Evolutionary conservation across 2,888 invertebrate species (phyloP).

Genomic region (Fragum sueziense): DNA sequence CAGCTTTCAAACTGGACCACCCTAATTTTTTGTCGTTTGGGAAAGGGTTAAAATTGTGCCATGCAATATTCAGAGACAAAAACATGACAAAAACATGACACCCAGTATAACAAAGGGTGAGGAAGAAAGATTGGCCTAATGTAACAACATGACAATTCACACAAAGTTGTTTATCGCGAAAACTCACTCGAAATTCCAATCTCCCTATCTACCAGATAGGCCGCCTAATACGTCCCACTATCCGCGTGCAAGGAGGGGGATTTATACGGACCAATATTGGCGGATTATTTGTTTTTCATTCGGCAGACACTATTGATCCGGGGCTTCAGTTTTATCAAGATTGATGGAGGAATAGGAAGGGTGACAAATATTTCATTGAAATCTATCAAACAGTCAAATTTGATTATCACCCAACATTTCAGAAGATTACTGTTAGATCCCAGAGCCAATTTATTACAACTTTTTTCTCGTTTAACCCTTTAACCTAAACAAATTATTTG

Average conservation of each 20-base stretch:
- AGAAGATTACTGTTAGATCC: conserved; percentile 13
- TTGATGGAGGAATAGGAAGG: conserved; percentile 37
- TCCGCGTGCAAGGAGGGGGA: conserved; percentile 28
- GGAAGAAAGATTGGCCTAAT: conserved; percentile 10
- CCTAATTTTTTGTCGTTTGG: no score
- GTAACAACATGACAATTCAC: conserved; percentile 44
- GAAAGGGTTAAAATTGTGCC: no score
- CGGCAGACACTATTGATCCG: conserved; percentile 46
- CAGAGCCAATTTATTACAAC: conserved; percentile 16
- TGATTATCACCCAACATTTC: conserved; percentile 42
- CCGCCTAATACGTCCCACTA: conserved; percentile 35
- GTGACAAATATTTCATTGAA: conserved; percentile 55
- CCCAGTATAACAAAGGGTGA: no score
- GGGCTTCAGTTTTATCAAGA: conserved; percentile 33
- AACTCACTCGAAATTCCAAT: conserved; percentile 35
- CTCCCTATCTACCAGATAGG: conserved; percentile 39
- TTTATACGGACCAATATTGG: conserved; percentile 30
- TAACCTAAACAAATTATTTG: background rate
- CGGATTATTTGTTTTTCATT: conserved; percentile 57
- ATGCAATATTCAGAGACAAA: no score
- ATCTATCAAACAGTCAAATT: conserved; percentile 46
- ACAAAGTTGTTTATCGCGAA: conserved; percentile 33
- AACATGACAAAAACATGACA: no score
- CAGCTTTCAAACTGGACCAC: no score
- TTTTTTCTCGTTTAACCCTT: conserved; percentile 12